Base-by-base conservation (phyloP, 2,113 vertebrate genomes). In the Hemicordylus capensis region DNA sequence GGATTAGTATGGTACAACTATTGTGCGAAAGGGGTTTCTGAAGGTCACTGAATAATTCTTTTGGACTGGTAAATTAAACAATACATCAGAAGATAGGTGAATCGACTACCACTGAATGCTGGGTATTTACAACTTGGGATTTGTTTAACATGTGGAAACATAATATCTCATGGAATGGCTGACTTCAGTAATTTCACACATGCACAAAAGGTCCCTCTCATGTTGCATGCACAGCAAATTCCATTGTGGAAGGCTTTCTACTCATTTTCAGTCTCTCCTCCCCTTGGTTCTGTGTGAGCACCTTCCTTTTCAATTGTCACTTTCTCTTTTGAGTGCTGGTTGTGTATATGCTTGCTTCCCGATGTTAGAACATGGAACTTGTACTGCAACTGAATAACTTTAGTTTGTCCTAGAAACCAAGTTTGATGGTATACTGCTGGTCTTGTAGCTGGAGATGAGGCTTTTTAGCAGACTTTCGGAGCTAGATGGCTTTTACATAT, bases 41-140 rank as follows among this genome's bases (percentile, higher is more conserved):
- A 87, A 93, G 91, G 92, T 92, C 90, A 85, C 37, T 3, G 56
- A 72, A 63, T 63, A 76, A 81, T 76, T 76, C 14, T 31, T 4
- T 56, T 46, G 9, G 6, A 56, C 31, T 51, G 9, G 31, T 76
- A 22, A n/a, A 19, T 46, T 37, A n/a, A 56, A n/a, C 15, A 54
- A 14, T 54, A 12, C 51, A 54, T 54, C 17, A 54, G 51, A 54
- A 8, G 6, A 17, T 54, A 54, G 51, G 28, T 75, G 26, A 31
- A 12, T 34, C 34, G 12, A 54, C 12, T 17, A 54, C 51, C 17
- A 63, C 26, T 54, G 42, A 61, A 37, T 24, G 20, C 48, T 11
- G n/a, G 19, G 12, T 6, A 59, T 58, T 56, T 44, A 44, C 20
- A 39, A 76, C 24, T 46, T 10, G 51, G 3, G 10, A 15, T 59